These are phyloP conservation scores for Trichomycterus rosablanca DNA, from an alignment of 2,113 vertebrate genomes.

Conservation along the genomic window DNA sequence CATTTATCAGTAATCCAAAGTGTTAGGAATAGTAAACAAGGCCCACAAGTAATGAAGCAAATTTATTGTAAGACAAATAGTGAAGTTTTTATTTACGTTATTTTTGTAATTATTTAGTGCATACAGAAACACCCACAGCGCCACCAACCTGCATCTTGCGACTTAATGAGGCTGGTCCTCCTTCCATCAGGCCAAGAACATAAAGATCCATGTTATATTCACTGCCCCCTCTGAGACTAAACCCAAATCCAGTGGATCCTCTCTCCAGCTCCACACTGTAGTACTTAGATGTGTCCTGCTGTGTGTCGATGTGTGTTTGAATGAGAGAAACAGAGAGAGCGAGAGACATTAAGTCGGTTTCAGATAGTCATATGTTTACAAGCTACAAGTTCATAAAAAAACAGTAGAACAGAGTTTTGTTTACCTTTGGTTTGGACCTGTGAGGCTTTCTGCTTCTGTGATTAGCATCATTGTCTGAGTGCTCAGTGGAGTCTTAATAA, in stretches of 20 bases:
- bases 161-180: constrained; percentile 58
- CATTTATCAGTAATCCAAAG: background rate
- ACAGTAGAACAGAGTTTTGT: no score
- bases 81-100: background rate
- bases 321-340: no score
- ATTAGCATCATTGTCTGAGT: constrained; percentile 58
- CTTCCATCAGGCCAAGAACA: constrained; percentile 67
- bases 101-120: constrained; percentile 35
- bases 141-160: constrained; percentile 45
- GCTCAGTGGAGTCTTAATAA: constrained; percentile 60
- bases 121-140: background rate
- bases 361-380: no score
- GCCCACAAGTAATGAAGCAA: background rate
- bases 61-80: background rate
- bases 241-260: constrained; percentile 86
- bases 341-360: no score
- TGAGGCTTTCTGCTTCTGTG: constrained; percentile 61
- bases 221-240: constrained; percentile 92
- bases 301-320: background rate
- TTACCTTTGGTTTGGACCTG: constrained; percentile 70
- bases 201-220: constrained; percentile 98
- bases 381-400: no score
- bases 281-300: constrained; percentile 36
- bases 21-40: background rate
- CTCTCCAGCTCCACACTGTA: constrained; percentile 81